Conservation (phyloP, 1,140 invertebrate species). For the Diplogasteroides magnus region DNA sequence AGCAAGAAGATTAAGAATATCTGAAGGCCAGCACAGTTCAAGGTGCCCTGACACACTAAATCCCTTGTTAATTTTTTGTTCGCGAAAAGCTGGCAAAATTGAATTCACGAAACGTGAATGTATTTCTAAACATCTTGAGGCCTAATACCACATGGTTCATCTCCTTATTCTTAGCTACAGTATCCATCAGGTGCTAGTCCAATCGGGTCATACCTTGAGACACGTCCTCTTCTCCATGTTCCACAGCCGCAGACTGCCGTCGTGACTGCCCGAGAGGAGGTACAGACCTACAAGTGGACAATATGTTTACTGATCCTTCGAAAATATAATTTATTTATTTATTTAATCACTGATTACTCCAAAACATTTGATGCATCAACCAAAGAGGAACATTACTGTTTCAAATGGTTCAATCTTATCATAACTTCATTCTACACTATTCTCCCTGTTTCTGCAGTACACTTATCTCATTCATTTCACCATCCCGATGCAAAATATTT, state of each 20-base stretch:
- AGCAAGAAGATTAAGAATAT: constrained; percentile 7
- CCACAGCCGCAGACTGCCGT: constrained; percentile 97
- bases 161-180: background rate
- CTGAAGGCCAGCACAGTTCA: background rate
- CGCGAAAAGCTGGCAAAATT: background rate
- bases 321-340: too few species aligned
- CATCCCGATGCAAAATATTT: too few species aligned
- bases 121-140: background rate
- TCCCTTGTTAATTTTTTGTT: background rate
- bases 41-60: background rate
- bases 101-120: background rate
- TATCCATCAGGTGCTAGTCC: background rate
- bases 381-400: too few species aligned
- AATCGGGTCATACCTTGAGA: constrained; percentile 46
- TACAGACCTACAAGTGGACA: too few species aligned
- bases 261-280: constrained; percentile 93
- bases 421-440: too few species aligned
- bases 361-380: too few species aligned
- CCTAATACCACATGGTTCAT: background rate
- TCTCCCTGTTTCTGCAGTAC: too few species aligned
- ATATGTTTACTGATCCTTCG: too few species aligned
- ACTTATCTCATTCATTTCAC: too few species aligned
- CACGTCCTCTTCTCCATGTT: constrained; percentile 77
- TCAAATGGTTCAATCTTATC: too few species aligned
- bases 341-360: too few species aligned